Evolutionary conservation across 2,888 invertebrate genomes (phyloP).

Genomic region (Cephus rjabovi): DNA sequence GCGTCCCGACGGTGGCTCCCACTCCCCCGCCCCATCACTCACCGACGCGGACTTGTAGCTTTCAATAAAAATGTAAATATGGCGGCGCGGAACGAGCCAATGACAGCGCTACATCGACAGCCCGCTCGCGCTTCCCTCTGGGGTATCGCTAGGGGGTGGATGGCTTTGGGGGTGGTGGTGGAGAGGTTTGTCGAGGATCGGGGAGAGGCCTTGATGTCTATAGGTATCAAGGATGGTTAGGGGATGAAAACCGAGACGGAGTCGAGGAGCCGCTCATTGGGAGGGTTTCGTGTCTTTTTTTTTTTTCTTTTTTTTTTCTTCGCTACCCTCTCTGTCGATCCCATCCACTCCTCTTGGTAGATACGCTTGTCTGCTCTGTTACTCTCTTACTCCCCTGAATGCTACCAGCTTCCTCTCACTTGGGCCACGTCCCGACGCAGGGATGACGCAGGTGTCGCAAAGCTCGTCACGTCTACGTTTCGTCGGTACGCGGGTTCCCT

Average conservation of each 20-base stretch:
- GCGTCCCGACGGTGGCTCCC: conserved; percentile 16
- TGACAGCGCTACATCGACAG: conserved; percentile 63
- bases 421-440: conserved; percentile 19
- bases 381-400: neutral
- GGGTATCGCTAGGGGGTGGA: conserved; percentile 37
- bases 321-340: neutral
- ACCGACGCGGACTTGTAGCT: conserved; percentile 58
- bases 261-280: conserved; percentile 8
- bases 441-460: conserved; percentile 52
- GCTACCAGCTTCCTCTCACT: neutral
- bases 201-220: conserved; percentile 6
- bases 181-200: conserved; percentile 14
- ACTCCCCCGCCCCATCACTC: conserved; percentile 54
- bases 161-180: conserved; percentile 33
- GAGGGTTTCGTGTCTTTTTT: neutral
- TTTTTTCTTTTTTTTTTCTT: too few relatives aligned
- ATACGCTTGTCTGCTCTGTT: neutral
- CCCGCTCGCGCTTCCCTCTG: conserved; percentile 24
- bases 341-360: neutral
- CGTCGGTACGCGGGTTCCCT: conserved; percentile 24
- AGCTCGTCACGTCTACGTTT: conserved; percentile 56
- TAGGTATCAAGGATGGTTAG: conserved; percentile 10
- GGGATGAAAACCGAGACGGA: conserved; percentile 14
- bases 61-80: conserved; percentile 69
- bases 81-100: conserved; percentile 65